Conservation (phyloP, 2,888 invertebrate genomes). For the Germaria angustata region DNA sequence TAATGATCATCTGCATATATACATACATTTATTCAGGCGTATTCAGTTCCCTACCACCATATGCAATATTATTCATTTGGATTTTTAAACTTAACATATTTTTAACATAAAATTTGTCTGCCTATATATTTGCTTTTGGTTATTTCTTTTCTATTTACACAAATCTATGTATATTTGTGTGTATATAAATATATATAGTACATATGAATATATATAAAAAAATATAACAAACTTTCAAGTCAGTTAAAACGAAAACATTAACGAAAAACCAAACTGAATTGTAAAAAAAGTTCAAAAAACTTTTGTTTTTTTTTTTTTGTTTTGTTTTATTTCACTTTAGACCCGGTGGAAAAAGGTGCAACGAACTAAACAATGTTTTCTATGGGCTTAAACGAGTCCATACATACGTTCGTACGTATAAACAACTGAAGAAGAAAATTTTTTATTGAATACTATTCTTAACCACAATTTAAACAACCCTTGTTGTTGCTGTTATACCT, state of each 20-base stretch:
- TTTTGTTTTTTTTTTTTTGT: background rate
- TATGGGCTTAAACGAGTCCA: background rate
- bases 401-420: no score
- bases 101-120: constrained; percentile 29
- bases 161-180: constrained; percentile 11
- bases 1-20: constrained; percentile 71
- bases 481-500: constrained; percentile 18
- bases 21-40: constrained; percentile 50
- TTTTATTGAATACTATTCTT: constrained; percentile 53
- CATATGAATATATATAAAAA: no score
- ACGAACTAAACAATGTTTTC: constrained; percentile 45
- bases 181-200: no score
- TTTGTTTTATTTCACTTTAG: background rate
- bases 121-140: background rate
- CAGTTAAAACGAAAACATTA: constrained; percentile 52
- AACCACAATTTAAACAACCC: constrained; percentile 50
- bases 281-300: constrained; percentile 35
- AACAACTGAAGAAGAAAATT: constrained; percentile 4
- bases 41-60: constrained; percentile 9
- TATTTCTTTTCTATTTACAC: constrained; percentile 33
- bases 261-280: constrained; percentile 41
- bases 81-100: constrained; percentile 37
- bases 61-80: constrained; percentile 23
- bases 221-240: constrained; percentile 44
- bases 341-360: constrained; percentile 44